Conservation (phyloP, 37 sponge, comb jelly and placozoan species). For the Diacarnus erythraeanus region DNA sequence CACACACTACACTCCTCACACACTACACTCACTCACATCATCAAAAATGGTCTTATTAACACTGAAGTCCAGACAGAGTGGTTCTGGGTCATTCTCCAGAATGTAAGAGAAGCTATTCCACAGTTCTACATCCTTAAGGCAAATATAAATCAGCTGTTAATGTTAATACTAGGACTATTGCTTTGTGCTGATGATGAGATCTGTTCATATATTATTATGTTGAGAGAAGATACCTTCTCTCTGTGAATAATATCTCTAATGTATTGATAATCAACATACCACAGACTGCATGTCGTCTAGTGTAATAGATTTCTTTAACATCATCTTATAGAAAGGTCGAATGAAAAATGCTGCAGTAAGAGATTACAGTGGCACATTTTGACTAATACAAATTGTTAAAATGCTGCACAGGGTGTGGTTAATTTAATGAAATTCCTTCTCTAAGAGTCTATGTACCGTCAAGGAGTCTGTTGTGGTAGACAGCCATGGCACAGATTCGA, state of each 20-base stretch:
- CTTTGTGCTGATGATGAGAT: no score
- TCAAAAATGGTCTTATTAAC: constrained; percentile 82
- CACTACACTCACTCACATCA: constrained; percentile 52
- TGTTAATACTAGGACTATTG: not conserved
- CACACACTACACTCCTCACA: not conserved
- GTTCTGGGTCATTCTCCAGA: constrained; percentile 95
- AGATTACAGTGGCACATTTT: no score
- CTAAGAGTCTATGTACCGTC: constrained; percentile 76
- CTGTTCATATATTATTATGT: not conserved
- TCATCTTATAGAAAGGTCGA: constrained; percentile 99
- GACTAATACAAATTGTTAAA: no score
- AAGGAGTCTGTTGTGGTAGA: constrained; percentile 93
- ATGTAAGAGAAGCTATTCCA: constrained; percentile 93
- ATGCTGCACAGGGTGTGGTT: no score
- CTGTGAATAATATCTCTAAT: no score
- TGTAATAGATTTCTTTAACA: constrained; percentile 77
- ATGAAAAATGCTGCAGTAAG: constrained; percentile 90
- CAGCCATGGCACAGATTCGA: constrained; percentile 95
- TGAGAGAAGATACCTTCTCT: no score
- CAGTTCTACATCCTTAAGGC: constrained; percentile 76
- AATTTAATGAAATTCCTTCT: not conserved
- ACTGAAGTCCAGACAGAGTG: constrained; percentile 83
- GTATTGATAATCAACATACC: constrained; percentile 47
- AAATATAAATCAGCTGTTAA: not conserved
- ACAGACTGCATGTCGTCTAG: constrained; percentile 96